phyloP scores from a whole-genome alignment of 2,797 vertebrate species.

The Pseudochirops cupreus region DNA sequence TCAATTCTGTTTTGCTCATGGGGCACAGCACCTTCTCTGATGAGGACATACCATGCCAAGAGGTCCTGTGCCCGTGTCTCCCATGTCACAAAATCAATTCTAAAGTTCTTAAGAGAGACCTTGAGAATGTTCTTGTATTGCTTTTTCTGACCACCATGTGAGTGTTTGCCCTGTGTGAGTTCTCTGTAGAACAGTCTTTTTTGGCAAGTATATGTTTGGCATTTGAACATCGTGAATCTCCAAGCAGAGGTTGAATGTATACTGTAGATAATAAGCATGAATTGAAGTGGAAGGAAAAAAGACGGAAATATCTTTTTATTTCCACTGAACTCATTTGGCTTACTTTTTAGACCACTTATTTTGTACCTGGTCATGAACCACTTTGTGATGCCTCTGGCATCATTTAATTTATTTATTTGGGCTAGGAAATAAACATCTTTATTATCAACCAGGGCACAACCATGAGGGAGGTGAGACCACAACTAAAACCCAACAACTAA shows the following conservation, averaged over 20 bases:
- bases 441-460: not conserved
- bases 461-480: not conserved
- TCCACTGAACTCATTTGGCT: not conserved
- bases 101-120: too few species aligned
- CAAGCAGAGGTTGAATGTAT: not conserved
- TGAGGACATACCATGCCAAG: too few species aligned
- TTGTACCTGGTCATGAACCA: not conserved
- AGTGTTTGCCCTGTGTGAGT: too few species aligned
- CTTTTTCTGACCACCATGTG: too few species aligned
- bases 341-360: not conserved
- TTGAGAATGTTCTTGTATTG: too few species aligned
- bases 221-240: not conserved
- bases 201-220: too few species aligned
- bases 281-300: not conserved
- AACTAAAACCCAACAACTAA: not conserved
- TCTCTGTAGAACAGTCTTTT: too few species aligned
- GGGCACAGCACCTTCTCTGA: too few species aligned
- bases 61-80: too few species aligned
- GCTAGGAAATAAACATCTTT: not conserved
- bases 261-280: not conserved
- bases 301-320: not conserved
- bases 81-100: too few species aligned
- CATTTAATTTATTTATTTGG: not conserved
- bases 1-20: too few species aligned
- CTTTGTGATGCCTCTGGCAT: not conserved